phyloP scores from a whole-genome alignment of 2,888 invertebrate species.

The Cerceris rybyensis region DNA sequence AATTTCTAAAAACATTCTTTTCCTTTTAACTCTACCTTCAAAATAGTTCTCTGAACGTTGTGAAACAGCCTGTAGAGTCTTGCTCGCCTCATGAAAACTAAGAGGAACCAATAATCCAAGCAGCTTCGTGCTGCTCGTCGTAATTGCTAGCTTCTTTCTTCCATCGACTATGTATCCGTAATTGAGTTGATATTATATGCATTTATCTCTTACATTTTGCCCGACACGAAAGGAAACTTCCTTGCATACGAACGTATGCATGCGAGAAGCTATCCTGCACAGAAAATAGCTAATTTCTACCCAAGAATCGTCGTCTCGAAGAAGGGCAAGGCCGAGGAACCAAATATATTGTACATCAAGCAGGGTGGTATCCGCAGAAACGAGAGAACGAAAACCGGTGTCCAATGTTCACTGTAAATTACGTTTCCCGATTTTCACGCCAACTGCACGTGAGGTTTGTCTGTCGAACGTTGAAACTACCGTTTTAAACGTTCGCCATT shows the following conservation, averaged over 20 bases:
- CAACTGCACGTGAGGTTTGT: too few species aligned
- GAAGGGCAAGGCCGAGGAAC: constrained; percentile 52
- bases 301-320: constrained; percentile 38
- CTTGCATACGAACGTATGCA: constrained; percentile 21
- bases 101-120: too few species aligned
- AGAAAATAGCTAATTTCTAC: constrained; percentile 15
- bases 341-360: constrained; percentile 24
- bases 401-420: not conserved
- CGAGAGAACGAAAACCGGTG: constrained; percentile 29
- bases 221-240: constrained; percentile 18
- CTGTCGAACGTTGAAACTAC: too few species aligned
- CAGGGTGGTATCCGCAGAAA: constrained; percentile 23
- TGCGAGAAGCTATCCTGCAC: constrained; percentile 37
- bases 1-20: too few species aligned
- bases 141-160: not conserved
- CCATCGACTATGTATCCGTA: not conserved
- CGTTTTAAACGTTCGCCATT: too few species aligned
- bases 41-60: too few species aligned
- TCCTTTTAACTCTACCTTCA: too few species aligned
- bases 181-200: not conserved
- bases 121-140: not conserved
- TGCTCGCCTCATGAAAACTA: too few species aligned
- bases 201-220: not conserved
- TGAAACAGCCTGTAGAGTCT: too few species aligned
- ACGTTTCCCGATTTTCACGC: too few species aligned